phyloP scores from a whole-genome alignment of 2,888 invertebrate species.

The Peribatodes rhomboidaria region DNA sequence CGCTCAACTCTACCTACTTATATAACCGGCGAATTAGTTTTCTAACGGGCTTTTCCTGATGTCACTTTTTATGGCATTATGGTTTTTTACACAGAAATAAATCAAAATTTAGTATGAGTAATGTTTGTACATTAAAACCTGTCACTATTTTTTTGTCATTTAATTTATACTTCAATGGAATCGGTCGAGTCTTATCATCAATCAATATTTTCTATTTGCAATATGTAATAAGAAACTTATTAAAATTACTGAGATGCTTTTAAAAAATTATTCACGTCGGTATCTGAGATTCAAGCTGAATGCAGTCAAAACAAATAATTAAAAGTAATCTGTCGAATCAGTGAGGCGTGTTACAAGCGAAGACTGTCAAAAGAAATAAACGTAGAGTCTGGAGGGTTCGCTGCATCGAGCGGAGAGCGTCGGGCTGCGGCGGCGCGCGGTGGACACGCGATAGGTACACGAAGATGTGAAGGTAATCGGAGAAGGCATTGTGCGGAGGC shows the following conservation, averaged over 20 bases:
- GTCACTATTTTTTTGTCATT: constrained; percentile 19
- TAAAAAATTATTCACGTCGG: constrained; percentile 33
- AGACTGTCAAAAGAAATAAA: constrained; percentile 80
- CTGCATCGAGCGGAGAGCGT: constrained; percentile 46
- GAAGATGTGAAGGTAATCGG: constrained; percentile 82
- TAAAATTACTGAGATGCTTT: constrained; percentile 22
- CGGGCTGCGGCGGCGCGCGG: constrained; percentile 38
- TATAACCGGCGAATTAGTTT: constrained; percentile 32
- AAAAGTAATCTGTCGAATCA: constrained; percentile 61
- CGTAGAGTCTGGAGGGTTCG: constrained; percentile 62
- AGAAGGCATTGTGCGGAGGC: constrained; percentile 83
- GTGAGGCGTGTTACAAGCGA: constrained; percentile 71
- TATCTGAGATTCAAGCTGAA: constrained; percentile 41
- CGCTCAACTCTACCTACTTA: constrained; percentile 36
- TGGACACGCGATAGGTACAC: constrained; percentile 73
- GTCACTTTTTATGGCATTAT: constrained; percentile 24
- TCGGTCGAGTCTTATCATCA: constrained; percentile 23
- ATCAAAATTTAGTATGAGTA: constrained; percentile 16
- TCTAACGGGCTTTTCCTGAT: constrained; percentile 21
- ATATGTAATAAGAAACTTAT: constrained; percentile 18
- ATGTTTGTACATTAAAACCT: constrained; percentile 18
- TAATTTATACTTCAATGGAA: constrained; percentile 20
- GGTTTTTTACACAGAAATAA: constrained; percentile 22
- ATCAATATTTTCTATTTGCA: constrained; percentile 18
- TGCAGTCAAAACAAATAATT: constrained; percentile 47